A percentile compares a stretch with the other conserved stretches of the same genome.
Conservation (phyloP, 2,113 vertebrate genomes). For the Shinisaurus crocodilurus region DNA sequence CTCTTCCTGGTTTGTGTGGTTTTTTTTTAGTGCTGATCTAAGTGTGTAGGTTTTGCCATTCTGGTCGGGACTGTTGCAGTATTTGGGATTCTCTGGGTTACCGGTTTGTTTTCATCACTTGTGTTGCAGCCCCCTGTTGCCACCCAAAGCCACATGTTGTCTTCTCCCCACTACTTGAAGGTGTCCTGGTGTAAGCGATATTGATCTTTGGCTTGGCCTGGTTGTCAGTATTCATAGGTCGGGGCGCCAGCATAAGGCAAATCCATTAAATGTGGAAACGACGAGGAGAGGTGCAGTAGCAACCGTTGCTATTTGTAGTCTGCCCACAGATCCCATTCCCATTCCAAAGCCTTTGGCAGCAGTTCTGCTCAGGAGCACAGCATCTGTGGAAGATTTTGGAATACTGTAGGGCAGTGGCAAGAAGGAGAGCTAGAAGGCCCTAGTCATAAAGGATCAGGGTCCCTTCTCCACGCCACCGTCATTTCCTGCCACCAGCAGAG, state of each 20-base stretch:
- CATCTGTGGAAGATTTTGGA: conserved; percentile 34
- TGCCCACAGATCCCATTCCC: conserved; percentile 59
- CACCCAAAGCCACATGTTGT: conserved; percentile 66
- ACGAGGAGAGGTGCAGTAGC: conserved; percentile 59
- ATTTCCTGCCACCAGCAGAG: neutral
- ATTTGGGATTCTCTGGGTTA: conserved; percentile 47
- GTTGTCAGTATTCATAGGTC: conserved; percentile 68
- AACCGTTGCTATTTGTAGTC: conserved; percentile 81
- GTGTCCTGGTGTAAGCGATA: conserved; percentile 52
- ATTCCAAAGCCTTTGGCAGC: conserved; percentile 26
- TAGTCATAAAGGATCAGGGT: neutral
- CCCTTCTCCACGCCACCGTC: too few relatives aligned
- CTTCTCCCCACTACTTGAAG: conserved; percentile 62
- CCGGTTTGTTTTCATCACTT: conserved; percentile 56
- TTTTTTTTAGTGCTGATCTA: neutral
- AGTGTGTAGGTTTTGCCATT: neutral
- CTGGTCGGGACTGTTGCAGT: neutral
- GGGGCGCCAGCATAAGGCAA: conserved; percentile 64
- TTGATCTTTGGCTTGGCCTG: conserved; percentile 59
- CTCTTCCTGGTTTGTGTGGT: neutral
- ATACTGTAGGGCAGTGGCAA: conserved; percentile 33
- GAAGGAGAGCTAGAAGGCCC: neutral
- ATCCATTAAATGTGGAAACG: conserved; percentile 65
- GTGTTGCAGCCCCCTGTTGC: conserved; percentile 71
- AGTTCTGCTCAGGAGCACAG: conserved; percentile 24